Evolutionary conservation across 1,140 invertebrate genomes (phyloP).

Genomic region (Drosophila takahashii): DNA sequence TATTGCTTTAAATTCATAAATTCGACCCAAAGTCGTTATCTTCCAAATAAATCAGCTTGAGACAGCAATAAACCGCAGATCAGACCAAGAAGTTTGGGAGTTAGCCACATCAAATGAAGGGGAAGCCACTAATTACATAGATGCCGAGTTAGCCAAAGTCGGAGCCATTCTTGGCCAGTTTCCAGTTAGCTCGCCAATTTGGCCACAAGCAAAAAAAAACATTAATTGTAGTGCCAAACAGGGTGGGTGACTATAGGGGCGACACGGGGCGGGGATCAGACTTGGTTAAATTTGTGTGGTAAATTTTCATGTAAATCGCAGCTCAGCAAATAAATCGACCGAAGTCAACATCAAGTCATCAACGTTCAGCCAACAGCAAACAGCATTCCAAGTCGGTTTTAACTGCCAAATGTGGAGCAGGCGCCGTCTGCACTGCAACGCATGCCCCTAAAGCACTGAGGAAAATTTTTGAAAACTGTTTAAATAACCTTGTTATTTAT

Average conservation of each 20-base stretch:
- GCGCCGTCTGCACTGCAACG: constrained; percentile 14
- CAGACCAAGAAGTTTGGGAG: background rate
- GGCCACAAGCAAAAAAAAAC: constrained; percentile 41
- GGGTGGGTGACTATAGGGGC: constrained; percentile 1
- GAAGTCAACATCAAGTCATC: constrained; percentile 64
- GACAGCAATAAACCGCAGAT: constrained; percentile 35
- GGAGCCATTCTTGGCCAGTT: constrained; percentile 43
- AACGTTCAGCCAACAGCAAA: constrained; percentile 61
- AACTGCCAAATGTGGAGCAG: constrained; percentile 42
- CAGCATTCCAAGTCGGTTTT: constrained; percentile 59
- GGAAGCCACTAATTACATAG: constrained; percentile 48
- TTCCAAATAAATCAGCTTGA: constrained; percentile 11
- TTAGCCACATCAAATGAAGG: constrained; percentile 34
- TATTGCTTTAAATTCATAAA: constrained; percentile 67
- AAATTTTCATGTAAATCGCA: constrained; percentile 60
- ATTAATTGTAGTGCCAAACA: constrained; percentile 40
- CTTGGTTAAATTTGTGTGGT: constrained; percentile 34
- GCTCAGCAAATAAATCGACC: constrained; percentile 70
- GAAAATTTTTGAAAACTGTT: background rate
- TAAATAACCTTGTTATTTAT: too few species aligned
- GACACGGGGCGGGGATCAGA: constrained; percentile 5
- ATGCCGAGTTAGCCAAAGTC: constrained; percentile 21
- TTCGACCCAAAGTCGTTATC: constrained; percentile 35
- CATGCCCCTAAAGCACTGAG: constrained; percentile 4
- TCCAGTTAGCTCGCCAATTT: constrained; percentile 44